Conservation (phyloP, 35 echinoderm and acorn worm genomes). For the Apostichopus japonicus region DNA sequence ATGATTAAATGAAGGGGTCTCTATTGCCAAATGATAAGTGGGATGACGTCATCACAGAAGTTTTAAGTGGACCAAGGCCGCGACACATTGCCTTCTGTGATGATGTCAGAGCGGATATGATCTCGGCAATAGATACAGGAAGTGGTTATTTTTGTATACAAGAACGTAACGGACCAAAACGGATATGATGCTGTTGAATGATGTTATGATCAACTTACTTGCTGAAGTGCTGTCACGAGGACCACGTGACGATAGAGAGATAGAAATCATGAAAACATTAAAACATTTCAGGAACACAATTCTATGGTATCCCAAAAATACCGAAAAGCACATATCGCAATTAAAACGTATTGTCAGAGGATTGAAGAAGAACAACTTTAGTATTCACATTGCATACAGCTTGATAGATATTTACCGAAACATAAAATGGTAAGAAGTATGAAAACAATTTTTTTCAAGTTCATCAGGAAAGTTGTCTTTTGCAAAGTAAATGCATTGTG, state of each 20-base stretch:
- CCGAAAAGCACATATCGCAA: background rate
- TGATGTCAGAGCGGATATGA: too few species aligned
- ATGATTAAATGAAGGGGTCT: too few species aligned
- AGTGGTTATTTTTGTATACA: too few species aligned
- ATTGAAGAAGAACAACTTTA: background rate
- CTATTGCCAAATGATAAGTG: too few species aligned
- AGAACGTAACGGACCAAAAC: background rate
- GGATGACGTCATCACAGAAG: too few species aligned
- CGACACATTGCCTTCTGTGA: too few species aligned
- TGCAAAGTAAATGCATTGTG: too few species aligned
- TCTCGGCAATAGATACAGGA: too few species aligned
- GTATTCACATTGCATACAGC: background rate
- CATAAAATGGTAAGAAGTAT: background rate
- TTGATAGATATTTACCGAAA: conserved; percentile 1
- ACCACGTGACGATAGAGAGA: background rate
- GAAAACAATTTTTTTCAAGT: background rate
- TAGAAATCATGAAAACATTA: background rate
- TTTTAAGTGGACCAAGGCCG: too few species aligned
- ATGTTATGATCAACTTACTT: background rate
- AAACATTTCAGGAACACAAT: background rate
- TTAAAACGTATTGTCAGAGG: background rate
- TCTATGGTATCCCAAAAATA: conserved; percentile 8
- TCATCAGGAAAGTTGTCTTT: too few species aligned
- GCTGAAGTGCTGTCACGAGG: background rate
- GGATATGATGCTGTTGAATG: background rate